phyloP scores from a whole-genome alignment of 1,140 invertebrate species.

The Drosophila rhopaloa region DNA sequence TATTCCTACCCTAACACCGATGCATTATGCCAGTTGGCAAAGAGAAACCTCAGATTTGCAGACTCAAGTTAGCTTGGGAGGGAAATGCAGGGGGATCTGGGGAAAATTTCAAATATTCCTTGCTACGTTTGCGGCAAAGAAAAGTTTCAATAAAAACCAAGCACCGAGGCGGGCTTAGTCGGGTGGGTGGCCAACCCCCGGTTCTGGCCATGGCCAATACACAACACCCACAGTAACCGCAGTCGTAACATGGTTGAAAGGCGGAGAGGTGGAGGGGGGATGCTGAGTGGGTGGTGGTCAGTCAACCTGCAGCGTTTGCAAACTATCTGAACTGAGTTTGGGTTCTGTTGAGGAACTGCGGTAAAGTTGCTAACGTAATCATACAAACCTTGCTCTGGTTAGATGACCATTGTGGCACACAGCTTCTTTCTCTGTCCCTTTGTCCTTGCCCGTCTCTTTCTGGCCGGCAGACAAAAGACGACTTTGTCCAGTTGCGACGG shows the following conservation, averaged over 20 bases:
- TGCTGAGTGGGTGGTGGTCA: not conserved
- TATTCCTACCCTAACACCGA: not conserved
- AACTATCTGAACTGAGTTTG: constrained; percentile 80
- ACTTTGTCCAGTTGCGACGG: constrained; percentile 71
- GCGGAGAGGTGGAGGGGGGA: not conserved
- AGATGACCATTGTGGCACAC: constrained; percentile 43
- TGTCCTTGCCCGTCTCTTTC: constrained; percentile 18
- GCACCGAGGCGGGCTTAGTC: constrained; percentile 64
- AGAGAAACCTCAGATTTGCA: not conserved
- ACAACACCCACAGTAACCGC: constrained; percentile 77
- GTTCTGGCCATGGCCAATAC: constrained; percentile 51
- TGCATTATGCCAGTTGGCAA: constrained; percentile 27
- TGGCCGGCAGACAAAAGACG: constrained; percentile 69
- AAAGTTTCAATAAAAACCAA: constrained; percentile 81
- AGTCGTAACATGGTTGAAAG: constrained; percentile 58
- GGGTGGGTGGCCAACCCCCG: constrained; percentile 11
- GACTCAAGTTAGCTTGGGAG: not conserved
- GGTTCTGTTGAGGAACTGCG: constrained; percentile 78
- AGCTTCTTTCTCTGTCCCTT: constrained; percentile 26
- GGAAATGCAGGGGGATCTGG: not conserved
- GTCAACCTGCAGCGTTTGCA: constrained; percentile 60
- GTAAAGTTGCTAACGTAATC: constrained; percentile 82
- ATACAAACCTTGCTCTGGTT: constrained; percentile 75
- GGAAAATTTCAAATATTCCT: constrained; percentile 73
- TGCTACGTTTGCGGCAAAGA: constrained; percentile 71